These are phyloP conservation scores for Candidula unifasciata DNA, from an alignment of 2,888 invertebrate species.

Conservation along the genomic window DNA sequence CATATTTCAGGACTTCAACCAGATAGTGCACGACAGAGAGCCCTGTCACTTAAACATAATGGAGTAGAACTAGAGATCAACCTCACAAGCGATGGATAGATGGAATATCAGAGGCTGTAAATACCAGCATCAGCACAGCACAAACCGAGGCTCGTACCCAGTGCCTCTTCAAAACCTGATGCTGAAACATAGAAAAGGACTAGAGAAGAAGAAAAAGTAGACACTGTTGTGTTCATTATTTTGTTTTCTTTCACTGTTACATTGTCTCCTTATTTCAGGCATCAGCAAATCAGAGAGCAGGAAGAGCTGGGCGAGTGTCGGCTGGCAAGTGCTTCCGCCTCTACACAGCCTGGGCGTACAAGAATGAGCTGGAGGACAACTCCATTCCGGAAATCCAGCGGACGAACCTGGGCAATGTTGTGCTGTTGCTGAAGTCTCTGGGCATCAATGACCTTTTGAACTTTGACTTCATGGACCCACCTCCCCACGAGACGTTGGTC, in stretches of 20 bases:
- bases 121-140: too few relatives aligned
- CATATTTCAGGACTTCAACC: too few relatives aligned
- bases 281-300: slow-evolving; percentile 98
- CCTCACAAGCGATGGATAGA: too few relatives aligned
- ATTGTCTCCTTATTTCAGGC: slow-evolving; percentile 72
- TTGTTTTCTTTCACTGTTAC: neutral
- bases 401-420: slow-evolving; percentile 98
- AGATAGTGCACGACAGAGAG: too few relatives aligned
- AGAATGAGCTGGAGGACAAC: slow-evolving; percentile 98
- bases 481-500: slow-evolving; percentile 83
- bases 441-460: slow-evolving; percentile 98
- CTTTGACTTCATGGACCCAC: slow-evolving; percentile 99
- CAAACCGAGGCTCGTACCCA: too few relatives aligned
- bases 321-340: slow-evolving; percentile 96
- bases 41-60: too few relatives aligned
- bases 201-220: too few relatives aligned
- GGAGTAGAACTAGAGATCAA: too few relatives aligned
- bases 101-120: too few relatives aligned
- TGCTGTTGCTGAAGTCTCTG: slow-evolving; percentile 88
- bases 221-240: neutral
- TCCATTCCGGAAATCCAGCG: slow-evolving; percentile 98
- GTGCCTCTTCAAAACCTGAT: too few relatives aligned
- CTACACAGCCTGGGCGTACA: slow-evolving; percentile 99
- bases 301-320: slow-evolving; percentile 95
- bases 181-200: too few relatives aligned